Conservation (phyloP, 2,113 vertebrate species). For the Hyperoodon ampullatus region DNA sequence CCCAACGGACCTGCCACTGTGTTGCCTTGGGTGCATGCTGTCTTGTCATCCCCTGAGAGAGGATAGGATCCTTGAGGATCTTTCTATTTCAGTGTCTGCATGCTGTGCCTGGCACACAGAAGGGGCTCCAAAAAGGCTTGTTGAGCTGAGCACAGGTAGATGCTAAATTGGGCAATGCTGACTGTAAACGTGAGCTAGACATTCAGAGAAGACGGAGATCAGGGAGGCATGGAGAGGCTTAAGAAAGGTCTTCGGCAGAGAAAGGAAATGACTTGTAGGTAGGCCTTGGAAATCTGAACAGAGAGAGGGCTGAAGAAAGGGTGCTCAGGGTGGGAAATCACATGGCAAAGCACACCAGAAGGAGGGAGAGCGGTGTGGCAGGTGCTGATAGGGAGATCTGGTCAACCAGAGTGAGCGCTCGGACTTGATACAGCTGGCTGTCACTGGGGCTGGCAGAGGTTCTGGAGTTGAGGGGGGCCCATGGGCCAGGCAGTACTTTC, state of each 20-base stretch:
- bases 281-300: not conserved
- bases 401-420: not conserved
- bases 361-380: accelerated
- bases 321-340: not conserved
- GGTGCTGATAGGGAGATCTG: not conserved
- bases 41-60: not conserved
- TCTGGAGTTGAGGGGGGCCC: not conserved
- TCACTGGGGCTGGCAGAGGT: not conserved
- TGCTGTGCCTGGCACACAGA: not conserved
- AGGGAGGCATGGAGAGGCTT: not conserved
- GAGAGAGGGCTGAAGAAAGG: not conserved
- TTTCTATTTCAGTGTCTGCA: not conserved
- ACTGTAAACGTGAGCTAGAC: not conserved
- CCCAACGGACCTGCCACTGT: accelerated
- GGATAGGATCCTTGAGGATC: not conserved
- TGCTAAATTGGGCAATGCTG: not conserved
- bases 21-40: not conserved
- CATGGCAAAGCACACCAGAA: accelerated
- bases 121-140: not conserved
- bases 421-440: not conserved
- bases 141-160: not conserved
- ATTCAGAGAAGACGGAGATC: not conserved
- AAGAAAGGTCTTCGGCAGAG: not conserved
- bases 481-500: not conserved
- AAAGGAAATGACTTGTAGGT: not conserved